Conservation (phyloP, 2,113 vertebrate genomes). For the Indicator maculatus region DNA sequence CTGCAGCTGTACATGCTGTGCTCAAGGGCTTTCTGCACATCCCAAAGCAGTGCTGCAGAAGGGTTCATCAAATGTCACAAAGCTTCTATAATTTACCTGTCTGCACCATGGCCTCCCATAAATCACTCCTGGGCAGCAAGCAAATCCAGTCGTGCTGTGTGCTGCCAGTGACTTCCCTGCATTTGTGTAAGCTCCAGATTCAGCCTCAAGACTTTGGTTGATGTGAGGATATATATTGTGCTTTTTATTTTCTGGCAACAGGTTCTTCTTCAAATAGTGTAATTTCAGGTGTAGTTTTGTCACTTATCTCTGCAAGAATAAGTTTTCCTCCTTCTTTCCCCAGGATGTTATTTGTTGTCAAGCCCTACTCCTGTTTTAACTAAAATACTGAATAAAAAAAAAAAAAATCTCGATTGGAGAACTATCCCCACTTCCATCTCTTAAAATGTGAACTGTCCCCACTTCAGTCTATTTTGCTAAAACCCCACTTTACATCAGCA, state of each 20-base stretch:
- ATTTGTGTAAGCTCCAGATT: neutral
- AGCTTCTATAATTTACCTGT: neutral
- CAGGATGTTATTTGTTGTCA: neutral
- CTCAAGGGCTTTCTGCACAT: neutral
- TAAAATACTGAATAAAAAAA: neutral
- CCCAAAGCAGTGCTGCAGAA: neutral
- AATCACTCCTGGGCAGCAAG: neutral
- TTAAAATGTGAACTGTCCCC: neutral
- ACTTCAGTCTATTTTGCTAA: neutral
- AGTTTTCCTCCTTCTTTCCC: neutral
- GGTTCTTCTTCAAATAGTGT: neutral
- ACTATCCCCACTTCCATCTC: too few relatives aligned
- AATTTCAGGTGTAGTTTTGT: neutral
- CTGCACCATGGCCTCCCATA: neutral
- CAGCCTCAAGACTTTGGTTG: neutral
- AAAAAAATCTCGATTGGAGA: neutral
- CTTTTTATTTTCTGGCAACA: neutral
- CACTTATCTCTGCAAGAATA: neutral
- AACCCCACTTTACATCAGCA: neutral
- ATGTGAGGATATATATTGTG: neutral
- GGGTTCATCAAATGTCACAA: neutral
- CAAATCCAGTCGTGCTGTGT: neutral
- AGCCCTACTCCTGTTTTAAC: neutral
- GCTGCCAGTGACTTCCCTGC: neutral
- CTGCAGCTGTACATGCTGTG: rapidly evolving